phyloP scores from a whole-genome alignment of 2,888 invertebrate species.

The Pyrrhia umbra region DNA sequence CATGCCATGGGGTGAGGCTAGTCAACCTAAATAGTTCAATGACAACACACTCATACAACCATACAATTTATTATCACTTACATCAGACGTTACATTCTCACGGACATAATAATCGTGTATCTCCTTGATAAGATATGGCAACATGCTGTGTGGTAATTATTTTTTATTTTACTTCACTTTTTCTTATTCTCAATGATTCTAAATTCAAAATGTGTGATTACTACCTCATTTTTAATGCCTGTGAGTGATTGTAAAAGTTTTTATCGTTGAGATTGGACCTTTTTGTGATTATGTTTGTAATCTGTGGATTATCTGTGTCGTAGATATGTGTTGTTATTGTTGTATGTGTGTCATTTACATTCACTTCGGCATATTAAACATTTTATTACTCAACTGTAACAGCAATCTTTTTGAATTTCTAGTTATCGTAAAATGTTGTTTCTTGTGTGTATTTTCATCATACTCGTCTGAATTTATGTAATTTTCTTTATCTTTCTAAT shows the following conservation, averaged over 20 bases:
- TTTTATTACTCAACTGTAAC: neutral
- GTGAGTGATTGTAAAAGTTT: constrained; percentile 46
- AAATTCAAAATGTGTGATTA: constrained; percentile 80
- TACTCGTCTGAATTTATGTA: no score
- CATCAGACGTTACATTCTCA: constrained; percentile 24
- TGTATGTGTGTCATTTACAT: constrained; percentile 23
- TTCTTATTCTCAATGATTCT: constrained; percentile 20
- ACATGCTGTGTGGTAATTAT: constrained; percentile 53
- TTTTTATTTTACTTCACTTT: constrained; percentile 2
- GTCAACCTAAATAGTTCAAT: constrained; percentile 13
- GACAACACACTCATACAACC: constrained; percentile 3
- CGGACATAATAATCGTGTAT: constrained; percentile 23
- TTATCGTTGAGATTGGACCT: neutral
- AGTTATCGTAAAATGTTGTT: no score
- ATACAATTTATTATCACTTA: constrained; percentile 34
- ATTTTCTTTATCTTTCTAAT: no score
- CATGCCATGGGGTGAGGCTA: neutral
- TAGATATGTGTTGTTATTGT: constrained; percentile 22
- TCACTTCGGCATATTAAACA: constrained; percentile 17
- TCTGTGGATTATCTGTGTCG: constrained; percentile 42
- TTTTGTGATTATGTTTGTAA: constrained; percentile 58
- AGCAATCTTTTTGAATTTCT: neutral
- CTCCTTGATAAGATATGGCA: constrained; percentile 45
- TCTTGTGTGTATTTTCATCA: no score
- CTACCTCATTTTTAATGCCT: constrained; percentile 67